These are phyloP conservation scores for Botia kubotai DNA, from an alignment of 2,797 vertebrate genomes.

Conservation along the genomic window DNA sequence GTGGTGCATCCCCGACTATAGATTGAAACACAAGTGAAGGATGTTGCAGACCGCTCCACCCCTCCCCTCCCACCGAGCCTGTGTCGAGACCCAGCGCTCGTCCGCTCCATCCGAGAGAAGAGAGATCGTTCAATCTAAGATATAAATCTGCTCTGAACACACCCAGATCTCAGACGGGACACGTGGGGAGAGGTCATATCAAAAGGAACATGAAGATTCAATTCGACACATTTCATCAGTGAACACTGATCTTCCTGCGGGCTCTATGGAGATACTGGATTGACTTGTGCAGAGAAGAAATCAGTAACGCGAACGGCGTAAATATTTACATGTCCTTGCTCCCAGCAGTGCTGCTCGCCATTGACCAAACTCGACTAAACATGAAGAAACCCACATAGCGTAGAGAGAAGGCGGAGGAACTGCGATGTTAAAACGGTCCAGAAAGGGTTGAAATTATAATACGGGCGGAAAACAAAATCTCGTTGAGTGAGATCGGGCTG, in stretches of 20 bases:
- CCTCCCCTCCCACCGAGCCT: constrained; percentile 58
- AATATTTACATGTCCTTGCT: constrained; percentile 72
- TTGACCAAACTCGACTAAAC: constrained; percentile 16
- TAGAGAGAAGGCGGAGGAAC: constrained; percentile 6
- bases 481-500: constrained; percentile 2
- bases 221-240: background rate
- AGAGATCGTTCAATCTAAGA: constrained; percentile 8
- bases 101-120: constrained; percentile 37
- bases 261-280: constrained; percentile 8
- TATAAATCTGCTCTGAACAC: constrained; percentile 31
- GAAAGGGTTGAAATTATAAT: background rate
- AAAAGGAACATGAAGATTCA: background rate
- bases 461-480: background rate
- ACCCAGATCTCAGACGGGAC: constrained; percentile 43
- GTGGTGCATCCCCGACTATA: constrained; percentile 13
- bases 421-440: background rate
- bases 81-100: constrained; percentile 31
- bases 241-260: background rate
- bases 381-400: constrained; percentile 12
- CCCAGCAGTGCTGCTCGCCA: constrained; percentile 40
- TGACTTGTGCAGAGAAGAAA: constrained; percentile 49
- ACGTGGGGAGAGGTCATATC: constrained; percentile 39
- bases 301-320: constrained; percentile 62
- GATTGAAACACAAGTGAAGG: constrained; percentile 42
- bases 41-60: constrained; percentile 56